Percentiles rank a stretch among this genome's conserved stretches.
These are phyloP conservation scores for Erpobdella octoculata DNA, from an alignment of 2,888 invertebrate species.

Conservation along the genomic window DNA sequence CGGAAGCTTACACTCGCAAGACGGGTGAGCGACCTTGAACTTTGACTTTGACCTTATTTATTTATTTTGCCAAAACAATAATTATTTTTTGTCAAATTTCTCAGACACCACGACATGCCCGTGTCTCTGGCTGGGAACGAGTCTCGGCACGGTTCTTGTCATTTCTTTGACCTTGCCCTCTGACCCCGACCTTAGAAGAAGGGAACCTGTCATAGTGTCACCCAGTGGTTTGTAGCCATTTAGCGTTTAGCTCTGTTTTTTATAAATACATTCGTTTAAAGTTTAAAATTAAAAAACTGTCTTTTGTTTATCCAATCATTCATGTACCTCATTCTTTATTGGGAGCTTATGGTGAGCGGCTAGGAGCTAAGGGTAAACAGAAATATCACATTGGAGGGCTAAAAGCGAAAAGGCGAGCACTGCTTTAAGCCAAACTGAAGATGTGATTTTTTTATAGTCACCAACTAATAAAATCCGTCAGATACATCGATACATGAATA, in stretches of 20 bases:
- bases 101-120: constrained; percentile 79
- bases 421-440: too few species aligned
- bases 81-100: not conserved
- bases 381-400: too few species aligned
- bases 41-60: not conserved
- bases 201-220: constrained; percentile 64
- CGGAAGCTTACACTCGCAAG: constrained; percentile 87
- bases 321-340: too few species aligned
- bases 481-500: too few species aligned
- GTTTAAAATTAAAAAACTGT: too few species aligned
- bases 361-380: too few species aligned
- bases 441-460: too few species aligned
- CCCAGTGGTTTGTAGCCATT: constrained; percentile 67
- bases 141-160: constrained; percentile 87
- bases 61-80: not conserved
- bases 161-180: constrained; percentile 66
- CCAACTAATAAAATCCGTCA: too few species aligned
- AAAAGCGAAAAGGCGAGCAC: too few species aligned
- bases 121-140: constrained; percentile 94
- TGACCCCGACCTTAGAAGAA: constrained; percentile 44
- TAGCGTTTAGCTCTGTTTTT: not conserved
- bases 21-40: constrained; percentile 63
- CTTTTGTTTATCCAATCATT: too few species aligned
- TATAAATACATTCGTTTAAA: not conserved
- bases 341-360: too few species aligned